Conservation (phyloP, 2,797 vertebrate genomes). For the Echeneis naucrates region DNA sequence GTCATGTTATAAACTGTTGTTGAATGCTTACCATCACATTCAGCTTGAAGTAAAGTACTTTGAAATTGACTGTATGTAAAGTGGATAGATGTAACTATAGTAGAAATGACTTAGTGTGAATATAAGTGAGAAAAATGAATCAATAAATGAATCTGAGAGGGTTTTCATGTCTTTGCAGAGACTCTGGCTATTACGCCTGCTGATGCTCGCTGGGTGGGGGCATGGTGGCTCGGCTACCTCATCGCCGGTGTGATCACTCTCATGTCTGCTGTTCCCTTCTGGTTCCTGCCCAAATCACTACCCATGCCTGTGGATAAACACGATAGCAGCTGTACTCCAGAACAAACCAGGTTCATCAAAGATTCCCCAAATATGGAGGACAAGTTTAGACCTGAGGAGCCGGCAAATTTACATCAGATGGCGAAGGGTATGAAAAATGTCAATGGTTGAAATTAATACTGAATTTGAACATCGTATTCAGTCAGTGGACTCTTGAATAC, state of each 20-base stretch:
- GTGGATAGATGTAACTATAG: not conserved
- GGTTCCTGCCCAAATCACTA: constrained; percentile 93
- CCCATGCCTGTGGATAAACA: constrained; percentile 78
- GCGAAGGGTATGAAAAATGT: constrained; percentile 84
- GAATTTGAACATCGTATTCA: not conserved
- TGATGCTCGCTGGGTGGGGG: constrained; percentile 94
- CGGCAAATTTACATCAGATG: constrained; percentile 86
- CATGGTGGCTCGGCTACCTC: constrained; percentile 97
- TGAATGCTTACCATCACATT: constrained; percentile 2
- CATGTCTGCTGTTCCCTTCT: constrained; percentile 91
- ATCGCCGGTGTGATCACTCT: constrained; percentile 89
- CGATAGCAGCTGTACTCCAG: constrained; percentile 83
- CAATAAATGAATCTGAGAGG: not conserved
- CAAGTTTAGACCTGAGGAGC: constrained; percentile 80
- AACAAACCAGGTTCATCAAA: constrained; percentile 89
- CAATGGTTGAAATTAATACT: not conserved
- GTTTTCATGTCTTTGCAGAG: constrained; percentile 75
- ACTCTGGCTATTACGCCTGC: constrained; percentile 86
- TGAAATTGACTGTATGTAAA: not conserved
- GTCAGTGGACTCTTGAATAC: not conserved
- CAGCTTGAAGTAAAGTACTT: not conserved
- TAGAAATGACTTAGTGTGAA: not conserved
- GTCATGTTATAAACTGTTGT: not conserved
- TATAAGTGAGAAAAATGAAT: not conserved
- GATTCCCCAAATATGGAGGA: constrained; percentile 79